Evolutionary conservation across 2,797 vertebrate genomes (phyloP).

Genomic region (Halcyon badia): DNA sequence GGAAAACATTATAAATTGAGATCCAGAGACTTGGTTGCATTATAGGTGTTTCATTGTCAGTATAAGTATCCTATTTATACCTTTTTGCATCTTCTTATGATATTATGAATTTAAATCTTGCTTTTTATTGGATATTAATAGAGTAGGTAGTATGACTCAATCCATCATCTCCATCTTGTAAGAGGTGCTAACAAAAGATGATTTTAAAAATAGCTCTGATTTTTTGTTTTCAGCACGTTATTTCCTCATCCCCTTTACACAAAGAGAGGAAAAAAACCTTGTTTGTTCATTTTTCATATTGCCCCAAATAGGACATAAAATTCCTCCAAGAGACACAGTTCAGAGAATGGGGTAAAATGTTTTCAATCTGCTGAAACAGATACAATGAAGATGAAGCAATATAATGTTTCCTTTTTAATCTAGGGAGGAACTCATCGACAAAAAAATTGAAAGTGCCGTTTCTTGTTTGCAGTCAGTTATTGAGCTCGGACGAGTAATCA

Average conservation of each 20-base stretch:
- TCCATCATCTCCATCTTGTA: not conserved
- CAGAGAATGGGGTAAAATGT: not conserved
- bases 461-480: conserved; percentile 98
- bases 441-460: conserved; percentile 92
- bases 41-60: not conserved
- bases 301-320: not conserved
- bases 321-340: not conserved
- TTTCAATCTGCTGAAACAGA: not conserved
- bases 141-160: not conserved
- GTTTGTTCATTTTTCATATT: not conserved
- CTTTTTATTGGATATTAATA: not conserved
- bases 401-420: conserved; percentile 43
- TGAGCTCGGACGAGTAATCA: conserved; percentile 95
- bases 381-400: not conserved
- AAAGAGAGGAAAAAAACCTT: not conserved
- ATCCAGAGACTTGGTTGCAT: not conserved
- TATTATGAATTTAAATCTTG: not conserved
- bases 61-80: not conserved
- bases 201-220: not conserved
- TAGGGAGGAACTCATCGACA: conserved; percentile 93
- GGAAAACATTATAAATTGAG: not conserved
- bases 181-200: conserved; percentile 12
- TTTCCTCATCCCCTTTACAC: not conserved
- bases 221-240: conserved; percentile 7
- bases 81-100: not conserved